phyloP scores from a whole-genome alignment of 2,888 invertebrate species.

The Polylopha cassiicola region DNA sequence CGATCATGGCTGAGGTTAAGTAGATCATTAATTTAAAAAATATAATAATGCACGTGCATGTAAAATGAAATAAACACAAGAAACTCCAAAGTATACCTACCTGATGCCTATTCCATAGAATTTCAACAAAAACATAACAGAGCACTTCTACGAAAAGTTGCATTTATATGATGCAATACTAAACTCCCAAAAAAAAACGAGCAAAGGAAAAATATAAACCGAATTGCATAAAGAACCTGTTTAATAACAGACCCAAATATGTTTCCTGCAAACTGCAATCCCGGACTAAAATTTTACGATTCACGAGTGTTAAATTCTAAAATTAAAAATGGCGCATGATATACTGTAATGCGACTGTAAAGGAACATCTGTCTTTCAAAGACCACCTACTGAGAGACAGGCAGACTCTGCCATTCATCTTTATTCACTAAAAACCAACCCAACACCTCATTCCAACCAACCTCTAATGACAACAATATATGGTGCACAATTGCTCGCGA shows the following conservation, averaged over 20 bases:
- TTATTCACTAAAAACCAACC: conserved; percentile 47
- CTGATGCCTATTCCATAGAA: too few species aligned
- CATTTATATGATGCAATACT: too few species aligned
- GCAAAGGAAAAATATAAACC: too few species aligned
- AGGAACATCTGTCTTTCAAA: conserved; percentile 67
- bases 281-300: conserved; percentile 35
- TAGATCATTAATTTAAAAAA: too few species aligned
- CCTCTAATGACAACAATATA: conserved; percentile 20
- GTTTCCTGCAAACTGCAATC: conserved; percentile 11
- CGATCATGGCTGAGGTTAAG: too few species aligned
- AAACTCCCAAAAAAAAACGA: too few species aligned
- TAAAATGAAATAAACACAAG: too few species aligned
- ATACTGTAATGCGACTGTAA: conserved; percentile 37
- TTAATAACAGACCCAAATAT: conserved; percentile 8
- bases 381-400: conserved; percentile 66
- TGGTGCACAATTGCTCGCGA: conserved; percentile 22
- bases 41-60: too few species aligned
- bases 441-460: not conserved
- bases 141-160: too few species aligned
- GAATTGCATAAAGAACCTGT: too few species aligned
- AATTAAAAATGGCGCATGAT: conserved; percentile 54
- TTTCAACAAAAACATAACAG: too few species aligned
- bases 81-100: too few species aligned
- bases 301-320: conserved; percentile 38
- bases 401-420: conserved; percentile 61